These are phyloP conservation scores for Poecilobothrus nobilitatus DNA, from an alignment of 2,888 invertebrate species.

Conservation along the genomic window DNA sequence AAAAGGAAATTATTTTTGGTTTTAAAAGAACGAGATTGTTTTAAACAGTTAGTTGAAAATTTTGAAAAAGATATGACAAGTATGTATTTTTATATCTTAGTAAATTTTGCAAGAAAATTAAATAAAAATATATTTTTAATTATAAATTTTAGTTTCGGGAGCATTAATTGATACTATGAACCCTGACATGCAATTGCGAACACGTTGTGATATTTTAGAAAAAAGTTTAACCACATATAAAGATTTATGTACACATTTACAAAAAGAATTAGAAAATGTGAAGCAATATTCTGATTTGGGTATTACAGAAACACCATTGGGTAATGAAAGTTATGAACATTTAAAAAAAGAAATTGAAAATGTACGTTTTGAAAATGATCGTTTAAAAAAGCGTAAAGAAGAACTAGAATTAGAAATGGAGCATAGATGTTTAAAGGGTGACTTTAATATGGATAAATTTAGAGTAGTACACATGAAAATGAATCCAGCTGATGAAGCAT, in stretches of 20 bases:
- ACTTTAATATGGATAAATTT: conserved; percentile 41
- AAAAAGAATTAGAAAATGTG: conserved; percentile 49
- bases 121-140: no score
- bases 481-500: conserved; percentile 65
- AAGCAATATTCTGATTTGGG: conserved; percentile 33
- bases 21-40: conserved; percentile 69
- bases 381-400: conserved; percentile 50
- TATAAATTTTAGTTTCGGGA: conserved; percentile 20
- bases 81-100: conserved; percentile 17
- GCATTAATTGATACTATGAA: conserved; percentile 28
- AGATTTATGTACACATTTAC: conserved; percentile 59
- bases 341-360: conserved; percentile 54
- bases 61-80: conserved; percentile 72
- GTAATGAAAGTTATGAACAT: conserved; percentile 47
- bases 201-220: conserved; percentile 64
- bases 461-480: conserved; percentile 56
- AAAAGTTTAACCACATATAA: conserved; percentile 64
- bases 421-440: conserved; percentile 49
- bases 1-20: conserved; percentile 63
- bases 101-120: not conserved
- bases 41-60: conserved; percentile 67
- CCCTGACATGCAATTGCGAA: conserved; percentile 47
- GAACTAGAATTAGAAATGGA: conserved; percentile 61
- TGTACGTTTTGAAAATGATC: conserved; percentile 46
- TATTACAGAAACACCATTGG: conserved; percentile 25